A percentile compares a stretch with the other conserved stretches of the same genome.
phyloP scores from a whole-genome alignment of 2,797 vertebrate species.

The Neosalanx taihuensis region DNA sequence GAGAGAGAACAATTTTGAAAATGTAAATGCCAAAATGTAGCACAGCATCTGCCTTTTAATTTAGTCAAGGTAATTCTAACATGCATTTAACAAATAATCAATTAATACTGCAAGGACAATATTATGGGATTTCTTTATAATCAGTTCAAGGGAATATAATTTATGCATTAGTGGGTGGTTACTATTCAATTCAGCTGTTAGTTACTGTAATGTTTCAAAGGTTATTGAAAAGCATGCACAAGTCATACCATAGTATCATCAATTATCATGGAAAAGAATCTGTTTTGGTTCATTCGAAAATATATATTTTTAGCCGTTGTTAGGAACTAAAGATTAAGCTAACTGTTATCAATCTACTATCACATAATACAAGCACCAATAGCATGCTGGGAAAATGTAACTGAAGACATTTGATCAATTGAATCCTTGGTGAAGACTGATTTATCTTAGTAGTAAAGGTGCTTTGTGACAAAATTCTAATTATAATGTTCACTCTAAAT shows the following conservation, averaged over 20 bases:
- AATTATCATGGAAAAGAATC: slow-evolving; percentile 46
- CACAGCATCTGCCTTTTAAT: slow-evolving; percentile 20
- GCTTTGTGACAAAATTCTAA: slow-evolving; percentile 65
- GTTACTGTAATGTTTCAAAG: slow-evolving; percentile 50
- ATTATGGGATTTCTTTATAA: slow-evolving; percentile 19
- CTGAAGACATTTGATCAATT: slow-evolving; percentile 53
- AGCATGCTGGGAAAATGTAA: slow-evolving; percentile 76
- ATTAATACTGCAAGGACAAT: slow-evolving; percentile 27
- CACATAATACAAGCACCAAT: slow-evolving; percentile 38
- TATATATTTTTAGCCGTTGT: slow-evolving; percentile 30
- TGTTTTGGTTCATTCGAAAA: slow-evolving; percentile 26
- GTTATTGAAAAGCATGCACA: slow-evolving; percentile 65
- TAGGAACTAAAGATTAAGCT: slow-evolving; percentile 25
- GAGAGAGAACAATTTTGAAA: slow-evolving; percentile 28
- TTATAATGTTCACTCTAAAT: slow-evolving; percentile 64
- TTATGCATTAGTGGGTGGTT: slow-evolving; percentile 45
- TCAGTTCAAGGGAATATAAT: slow-evolving; percentile 12
- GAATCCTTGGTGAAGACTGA: slow-evolving; percentile 34
- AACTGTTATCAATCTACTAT: slow-evolving; percentile 32
- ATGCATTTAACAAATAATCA: slow-evolving; percentile 45
- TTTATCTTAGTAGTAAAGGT: slow-evolving; percentile 54
- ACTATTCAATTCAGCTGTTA: slow-evolving; percentile 40
- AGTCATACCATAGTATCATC: slow-evolving; percentile 38
- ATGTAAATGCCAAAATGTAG: slow-evolving; percentile 25
- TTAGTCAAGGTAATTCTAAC: slow-evolving; percentile 19